phyloP scores from a whole-genome alignment of 2,888 invertebrate genomes.

The Agapostemon virescens region DNA sequence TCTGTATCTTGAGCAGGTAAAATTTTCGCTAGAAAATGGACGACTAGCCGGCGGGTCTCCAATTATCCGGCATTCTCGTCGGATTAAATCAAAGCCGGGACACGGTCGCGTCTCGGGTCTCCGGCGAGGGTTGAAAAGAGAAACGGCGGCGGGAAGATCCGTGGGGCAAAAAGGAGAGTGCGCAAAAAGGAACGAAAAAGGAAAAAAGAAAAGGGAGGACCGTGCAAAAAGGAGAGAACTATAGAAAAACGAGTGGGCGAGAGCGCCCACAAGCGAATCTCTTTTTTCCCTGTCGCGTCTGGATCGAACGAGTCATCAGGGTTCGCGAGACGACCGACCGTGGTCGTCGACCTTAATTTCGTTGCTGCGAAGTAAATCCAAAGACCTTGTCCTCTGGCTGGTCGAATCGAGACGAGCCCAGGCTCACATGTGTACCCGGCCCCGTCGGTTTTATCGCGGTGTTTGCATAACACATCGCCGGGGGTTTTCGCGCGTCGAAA shows the following conservation, averaged over 20 bases:
- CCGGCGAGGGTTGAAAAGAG: not conserved
- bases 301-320: constrained; percentile 39
- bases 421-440: not conserved
- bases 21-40: not conserved
- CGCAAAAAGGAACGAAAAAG: not conserved
- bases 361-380: not conserved
- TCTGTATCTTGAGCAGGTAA: too few species aligned
- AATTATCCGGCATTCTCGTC: not conserved
- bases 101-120: not conserved
- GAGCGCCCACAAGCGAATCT: not conserved
- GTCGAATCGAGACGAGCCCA: not conserved
- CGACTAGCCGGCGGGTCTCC: not conserved
- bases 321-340: constrained; percentile 34
- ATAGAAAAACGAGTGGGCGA: not conserved
- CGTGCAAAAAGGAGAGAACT: not conserved
- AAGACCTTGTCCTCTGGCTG: not conserved
- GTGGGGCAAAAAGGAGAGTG: not conserved
- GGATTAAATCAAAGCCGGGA: not conserved
- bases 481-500: constrained; percentile 20
- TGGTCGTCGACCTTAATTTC: constrained; percentile 45
- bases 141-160: not conserved
- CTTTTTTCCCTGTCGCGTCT: constrained; percentile 33
- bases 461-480: constrained; percentile 36
- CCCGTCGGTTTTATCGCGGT: constrained; percentile 25
- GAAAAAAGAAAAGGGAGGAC: too few species aligned